phyloP scores from a whole-genome alignment of 1,140 invertebrate genomes.

The Ctenoplectra terminalis region DNA sequence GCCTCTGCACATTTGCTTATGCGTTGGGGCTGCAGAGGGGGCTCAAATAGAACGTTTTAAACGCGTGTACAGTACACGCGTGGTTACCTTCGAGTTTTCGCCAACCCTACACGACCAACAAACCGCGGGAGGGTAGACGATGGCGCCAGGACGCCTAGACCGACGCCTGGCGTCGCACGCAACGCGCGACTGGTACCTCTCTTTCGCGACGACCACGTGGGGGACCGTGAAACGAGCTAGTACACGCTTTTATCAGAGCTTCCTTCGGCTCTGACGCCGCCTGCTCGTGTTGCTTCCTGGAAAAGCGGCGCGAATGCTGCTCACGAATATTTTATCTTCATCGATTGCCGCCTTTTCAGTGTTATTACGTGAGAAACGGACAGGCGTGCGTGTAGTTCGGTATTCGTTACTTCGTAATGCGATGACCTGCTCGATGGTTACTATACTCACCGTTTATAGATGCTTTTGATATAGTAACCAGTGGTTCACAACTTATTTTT shows the following conservation, averaged over 20 bases:
- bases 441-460: not conserved
- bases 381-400: not conserved
- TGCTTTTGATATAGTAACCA: too few relatives aligned
- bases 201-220: not conserved
- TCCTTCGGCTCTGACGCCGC: not conserved
- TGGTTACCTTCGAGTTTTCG: conserved; percentile 28
- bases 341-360: not conserved
- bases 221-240: conserved; percentile 28
- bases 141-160: conserved; percentile 52
- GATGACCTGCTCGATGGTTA: not conserved
- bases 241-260: conserved; percentile 23
- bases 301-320: conserved; percentile 12
- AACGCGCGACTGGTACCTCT: conserved; percentile 8
- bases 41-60: conserved; percentile 22
- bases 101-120: conserved; percentile 15
- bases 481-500: too few relatives aligned
- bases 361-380: not conserved
- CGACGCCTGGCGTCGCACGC: conserved; percentile 53
- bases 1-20: too few relatives aligned
- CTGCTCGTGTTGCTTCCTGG: conserved; percentile 12
- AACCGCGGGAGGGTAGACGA: conserved; percentile 21
- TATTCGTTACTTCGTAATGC: not conserved
- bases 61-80: conserved; percentile 15
- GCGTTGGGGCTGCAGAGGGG: not conserved
- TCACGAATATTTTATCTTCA: conserved; percentile 41